Conservation (phyloP, 2,888 invertebrate genomes). For the Rhamnusium bicolor region DNA sequence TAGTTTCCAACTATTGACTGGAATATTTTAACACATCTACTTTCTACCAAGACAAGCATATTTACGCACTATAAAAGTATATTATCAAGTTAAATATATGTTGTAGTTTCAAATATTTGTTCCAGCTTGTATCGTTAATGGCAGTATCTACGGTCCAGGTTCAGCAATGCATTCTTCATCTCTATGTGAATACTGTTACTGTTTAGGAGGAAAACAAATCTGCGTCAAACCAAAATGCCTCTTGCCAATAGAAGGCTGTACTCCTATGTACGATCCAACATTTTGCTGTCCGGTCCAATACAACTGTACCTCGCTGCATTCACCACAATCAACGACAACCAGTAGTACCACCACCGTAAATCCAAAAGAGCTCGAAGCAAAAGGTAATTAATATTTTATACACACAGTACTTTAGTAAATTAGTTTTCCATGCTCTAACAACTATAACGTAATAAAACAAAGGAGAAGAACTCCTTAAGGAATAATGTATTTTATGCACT, state of each 20-base stretch:
- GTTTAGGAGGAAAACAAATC: constrained; percentile 78
- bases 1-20: no score
- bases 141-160: constrained; percentile 83
- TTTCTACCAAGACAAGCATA: no score
- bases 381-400: neutral
- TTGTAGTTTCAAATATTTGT: constrained; percentile 28
- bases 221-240: constrained; percentile 89
- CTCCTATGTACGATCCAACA: constrained; percentile 75
- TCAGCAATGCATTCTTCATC: constrained; percentile 87
- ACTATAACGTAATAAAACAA: no score
- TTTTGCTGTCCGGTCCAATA: constrained; percentile 89
- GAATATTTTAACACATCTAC: no score
- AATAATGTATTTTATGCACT: no score
- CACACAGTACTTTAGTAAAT: no score
- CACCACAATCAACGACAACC: constrained; percentile 37
- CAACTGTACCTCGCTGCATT: constrained; percentile 74
- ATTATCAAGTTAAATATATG: no score
- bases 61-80: no score
- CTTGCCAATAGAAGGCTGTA: constrained; percentile 82
- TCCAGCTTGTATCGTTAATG: constrained; percentile 81
- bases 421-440: no score
- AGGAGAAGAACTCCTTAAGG: no score
- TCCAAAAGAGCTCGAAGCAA: neutral
- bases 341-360: constrained; percentile 56
- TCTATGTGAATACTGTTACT: constrained; percentile 91